Conservation (phyloP, 2,888 invertebrate species). For the Heliconius charithonia region DNA sequence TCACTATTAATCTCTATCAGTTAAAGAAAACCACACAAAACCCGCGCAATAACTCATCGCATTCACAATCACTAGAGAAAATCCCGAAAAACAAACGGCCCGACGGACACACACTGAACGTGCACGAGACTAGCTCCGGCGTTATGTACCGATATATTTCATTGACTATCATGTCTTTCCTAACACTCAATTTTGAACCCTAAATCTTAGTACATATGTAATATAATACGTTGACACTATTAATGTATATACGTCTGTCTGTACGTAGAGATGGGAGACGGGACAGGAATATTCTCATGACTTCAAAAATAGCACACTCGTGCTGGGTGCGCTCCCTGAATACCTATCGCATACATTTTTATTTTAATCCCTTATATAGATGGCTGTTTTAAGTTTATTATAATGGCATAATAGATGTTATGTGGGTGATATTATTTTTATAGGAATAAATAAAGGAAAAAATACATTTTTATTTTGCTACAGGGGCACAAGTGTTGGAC, state of each 20-base stretch:
- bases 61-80: constrained; percentile 23
- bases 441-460: neutral
- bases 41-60: constrained; percentile 23
- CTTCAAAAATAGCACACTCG: constrained; percentile 64
- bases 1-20: too few species aligned
- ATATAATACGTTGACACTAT: constrained; percentile 41
- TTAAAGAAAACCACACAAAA: constrained; percentile 3
- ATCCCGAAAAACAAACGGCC: constrained; percentile 31
- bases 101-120: constrained; percentile 35
- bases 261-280: constrained; percentile 53
- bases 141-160: constrained; percentile 39
- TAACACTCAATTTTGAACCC: constrained; percentile 24
- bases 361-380: constrained; percentile 21
- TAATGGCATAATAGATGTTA: neutral
- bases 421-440: neutral
- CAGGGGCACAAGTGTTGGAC: too few species aligned
- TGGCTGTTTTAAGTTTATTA: constrained; percentile 1
- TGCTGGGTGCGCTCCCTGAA: constrained; percentile 29
- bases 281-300: constrained; percentile 72
- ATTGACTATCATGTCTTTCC: constrained; percentile 35
- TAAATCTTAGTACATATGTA: constrained; percentile 38
- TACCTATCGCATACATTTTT: constrained; percentile 21
- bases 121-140: constrained; percentile 35
- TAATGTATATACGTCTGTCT: constrained; percentile 50
- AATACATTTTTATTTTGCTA: too few species aligned